Evolutionary conservation across 2,113 vertebrate genomes (phyloP).

Genomic region (Hyperopisus bebe): DNA sequence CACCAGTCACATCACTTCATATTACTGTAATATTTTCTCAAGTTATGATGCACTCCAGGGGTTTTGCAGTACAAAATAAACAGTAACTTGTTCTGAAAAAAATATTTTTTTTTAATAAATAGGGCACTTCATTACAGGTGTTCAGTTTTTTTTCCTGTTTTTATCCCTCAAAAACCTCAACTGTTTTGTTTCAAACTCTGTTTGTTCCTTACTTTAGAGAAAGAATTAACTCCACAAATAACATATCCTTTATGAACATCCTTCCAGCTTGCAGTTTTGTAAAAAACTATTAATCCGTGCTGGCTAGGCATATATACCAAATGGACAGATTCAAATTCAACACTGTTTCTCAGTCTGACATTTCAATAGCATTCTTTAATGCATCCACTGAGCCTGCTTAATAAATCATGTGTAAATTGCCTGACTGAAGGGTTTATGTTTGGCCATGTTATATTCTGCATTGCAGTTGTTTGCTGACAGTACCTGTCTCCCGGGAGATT

Average conservation of each 20-base stretch:
- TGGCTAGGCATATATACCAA: background rate
- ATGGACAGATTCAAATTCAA: background rate
- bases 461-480: conserved; percentile 7
- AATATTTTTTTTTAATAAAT: background rate
- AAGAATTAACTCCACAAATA: background rate
- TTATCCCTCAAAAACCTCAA: background rate
- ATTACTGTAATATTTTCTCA: background rate
- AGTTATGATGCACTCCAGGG: background rate
- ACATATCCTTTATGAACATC: background rate
- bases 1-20: background rate
- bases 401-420: background rate
- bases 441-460: background rate
- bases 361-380: background rate
- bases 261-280: background rate
- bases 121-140: background rate
- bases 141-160: background rate
- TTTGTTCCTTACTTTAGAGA: background rate
- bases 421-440: background rate
- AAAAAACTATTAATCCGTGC: background rate
- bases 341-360: background rate
- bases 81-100: background rate
- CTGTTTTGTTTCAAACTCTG: background rate
- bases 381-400: background rate
- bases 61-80: background rate
- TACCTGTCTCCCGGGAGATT: conserved; percentile 81